Evolutionary conservation across 2,797 vertebrate genomes (phyloP).

Genomic region (Ptychobarbus kaznakovi): DNA sequence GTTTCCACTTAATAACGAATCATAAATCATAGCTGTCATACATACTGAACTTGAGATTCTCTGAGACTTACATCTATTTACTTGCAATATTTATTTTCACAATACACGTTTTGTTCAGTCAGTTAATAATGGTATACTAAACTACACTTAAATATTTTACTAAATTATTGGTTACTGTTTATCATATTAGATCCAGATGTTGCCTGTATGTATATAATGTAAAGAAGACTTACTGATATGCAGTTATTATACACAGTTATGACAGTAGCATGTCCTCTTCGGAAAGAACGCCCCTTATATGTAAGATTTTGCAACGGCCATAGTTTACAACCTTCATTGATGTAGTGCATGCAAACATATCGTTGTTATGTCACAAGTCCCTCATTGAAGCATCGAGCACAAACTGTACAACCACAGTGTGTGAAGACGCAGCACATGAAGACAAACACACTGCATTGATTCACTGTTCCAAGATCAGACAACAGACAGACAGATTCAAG

Average conservation of each 20-base stretch:
- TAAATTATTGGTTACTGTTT: background rate
- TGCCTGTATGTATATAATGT: background rate
- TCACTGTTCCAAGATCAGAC: conserved; percentile 37
- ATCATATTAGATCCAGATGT: background rate
- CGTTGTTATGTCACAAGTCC: conserved; percentile 12
- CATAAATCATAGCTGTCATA: background rate
- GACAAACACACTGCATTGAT: conserved; percentile 47
- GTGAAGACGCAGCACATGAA: conserved; percentile 43
- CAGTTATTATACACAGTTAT: no score
- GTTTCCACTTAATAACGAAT: background rate
- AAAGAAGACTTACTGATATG: background rate
- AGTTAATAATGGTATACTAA: background rate
- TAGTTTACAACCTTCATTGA: conserved; percentile 28
- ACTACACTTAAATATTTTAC: background rate
- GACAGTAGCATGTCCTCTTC: no score
- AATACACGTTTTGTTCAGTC: background rate
- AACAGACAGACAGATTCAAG: conserved; percentile 66
- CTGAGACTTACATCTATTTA: background rate
- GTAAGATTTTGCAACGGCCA: background rate
- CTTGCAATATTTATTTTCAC: background rate
- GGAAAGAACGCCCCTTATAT: background rate
- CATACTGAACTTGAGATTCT: background rate
- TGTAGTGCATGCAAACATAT: conserved; percentile 38
- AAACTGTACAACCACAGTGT: conserved; percentile 30
- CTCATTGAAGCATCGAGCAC: conserved; percentile 8